phyloP scores from a whole-genome alignment of 1,140 invertebrate species.

The Tyrophagus putrescentiae region DNA sequence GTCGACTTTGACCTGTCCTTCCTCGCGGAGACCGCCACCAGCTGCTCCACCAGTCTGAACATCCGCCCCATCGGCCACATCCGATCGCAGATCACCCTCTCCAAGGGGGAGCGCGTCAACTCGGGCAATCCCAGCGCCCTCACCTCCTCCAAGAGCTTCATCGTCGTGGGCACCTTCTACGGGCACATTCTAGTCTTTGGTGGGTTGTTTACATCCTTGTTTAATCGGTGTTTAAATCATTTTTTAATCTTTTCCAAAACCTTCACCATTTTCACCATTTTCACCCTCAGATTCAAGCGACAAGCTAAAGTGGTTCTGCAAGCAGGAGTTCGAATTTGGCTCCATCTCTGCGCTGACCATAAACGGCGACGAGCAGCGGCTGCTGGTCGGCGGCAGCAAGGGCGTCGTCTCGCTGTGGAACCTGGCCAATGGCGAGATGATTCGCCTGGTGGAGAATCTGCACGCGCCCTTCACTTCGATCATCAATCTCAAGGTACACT shows the following conservation, averaged over 20 bases:
- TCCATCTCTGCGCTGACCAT: conserved; percentile 67
- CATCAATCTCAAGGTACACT: conserved; percentile 55
- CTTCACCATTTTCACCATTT: conserved; percentile 27
- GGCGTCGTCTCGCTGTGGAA: conserved; percentile 48
- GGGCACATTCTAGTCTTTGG: conserved; percentile 80
- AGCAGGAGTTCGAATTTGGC: conserved; percentile 44
- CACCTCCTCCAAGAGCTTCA: conserved; percentile 31
- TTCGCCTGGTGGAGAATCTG: conserved; percentile 63
- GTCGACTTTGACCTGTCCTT: background rate
- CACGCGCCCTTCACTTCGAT: conserved; percentile 74
- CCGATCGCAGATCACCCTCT: conserved; percentile 57
- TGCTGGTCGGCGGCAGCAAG: conserved; percentile 70
- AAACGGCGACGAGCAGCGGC: conserved; percentile 65
- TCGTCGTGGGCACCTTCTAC: conserved; percentile 81
- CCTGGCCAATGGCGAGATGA: conserved; percentile 41
- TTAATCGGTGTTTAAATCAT: conserved; percentile 19
- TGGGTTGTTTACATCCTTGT: conserved; percentile 47
- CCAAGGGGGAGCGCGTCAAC: conserved; percentile 59
- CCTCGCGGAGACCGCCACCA: background rate
- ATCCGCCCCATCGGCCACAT: background rate
- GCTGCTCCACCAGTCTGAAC: background rate
- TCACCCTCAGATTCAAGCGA: background rate
- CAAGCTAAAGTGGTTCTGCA: conserved; percentile 31
- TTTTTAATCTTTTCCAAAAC: conserved; percentile 16
- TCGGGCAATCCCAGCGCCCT: conserved; percentile 67